Conservation (phyloP, 2,113 vertebrate genomes). For the Hippocampus barbouri region DNA sequence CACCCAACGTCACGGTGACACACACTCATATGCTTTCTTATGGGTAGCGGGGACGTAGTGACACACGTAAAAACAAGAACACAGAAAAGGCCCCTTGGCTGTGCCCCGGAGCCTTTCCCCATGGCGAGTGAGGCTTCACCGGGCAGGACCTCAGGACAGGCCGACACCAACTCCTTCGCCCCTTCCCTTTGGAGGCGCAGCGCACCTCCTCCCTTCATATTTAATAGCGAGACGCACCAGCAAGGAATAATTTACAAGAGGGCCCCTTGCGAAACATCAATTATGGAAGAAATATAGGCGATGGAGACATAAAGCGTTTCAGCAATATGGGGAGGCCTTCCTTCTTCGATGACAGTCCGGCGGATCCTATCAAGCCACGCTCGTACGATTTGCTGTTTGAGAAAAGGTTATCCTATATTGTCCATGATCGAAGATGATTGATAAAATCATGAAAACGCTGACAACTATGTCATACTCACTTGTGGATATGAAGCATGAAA, state of each 20-base stretch:
- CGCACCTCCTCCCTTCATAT: slow-evolving; percentile 56
- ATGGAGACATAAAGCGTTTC: slow-evolving; percentile 44
- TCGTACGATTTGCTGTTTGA: neutral
- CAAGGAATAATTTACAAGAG: slow-evolving; percentile 40
- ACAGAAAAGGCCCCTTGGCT: slow-evolving; percentile 62
- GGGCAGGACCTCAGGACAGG: slow-evolving; percentile 54
- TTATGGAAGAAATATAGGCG: slow-evolving; percentile 45
- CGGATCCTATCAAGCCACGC: slow-evolving; percentile 5
- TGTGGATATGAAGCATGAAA: no score
- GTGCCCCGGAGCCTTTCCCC: slow-evolving; percentile 48
- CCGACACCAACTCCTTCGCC: slow-evolving; percentile 45
- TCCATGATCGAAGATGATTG: no score
- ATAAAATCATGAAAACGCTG: no score
- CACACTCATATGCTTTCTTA: neutral
- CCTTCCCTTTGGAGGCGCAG: slow-evolving; percentile 47
- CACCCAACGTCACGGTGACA: neutral
- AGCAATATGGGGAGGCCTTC: slow-evolving; percentile 15
- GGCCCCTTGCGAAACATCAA: slow-evolving; percentile 41
- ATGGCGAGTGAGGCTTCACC: slow-evolving; percentile 48
- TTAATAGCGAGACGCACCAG: slow-evolving; percentile 58
- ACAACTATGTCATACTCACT: no score
- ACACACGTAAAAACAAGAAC: slow-evolving; percentile 25
- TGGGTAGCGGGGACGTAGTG: slow-evolving; percentile 21
- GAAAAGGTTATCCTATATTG: no score
- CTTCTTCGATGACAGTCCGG: slow-evolving; percentile 25